These are phyloP conservation scores for Grus americana DNA, from an alignment of 2,113 vertebrate genomes.

Conservation along the genomic window DNA sequence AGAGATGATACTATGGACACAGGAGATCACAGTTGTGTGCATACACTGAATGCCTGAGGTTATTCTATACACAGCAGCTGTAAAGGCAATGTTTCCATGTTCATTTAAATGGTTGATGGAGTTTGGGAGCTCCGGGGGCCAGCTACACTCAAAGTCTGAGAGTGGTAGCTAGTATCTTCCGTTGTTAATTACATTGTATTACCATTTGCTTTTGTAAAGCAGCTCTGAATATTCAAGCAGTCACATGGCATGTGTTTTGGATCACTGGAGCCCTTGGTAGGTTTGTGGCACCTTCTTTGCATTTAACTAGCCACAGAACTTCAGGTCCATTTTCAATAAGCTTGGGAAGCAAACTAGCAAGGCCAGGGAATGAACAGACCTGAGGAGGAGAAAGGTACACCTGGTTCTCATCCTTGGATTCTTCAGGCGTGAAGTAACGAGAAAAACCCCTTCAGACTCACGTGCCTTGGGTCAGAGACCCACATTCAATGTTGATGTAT, in stretches of 20 bases:
- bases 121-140: not conserved
- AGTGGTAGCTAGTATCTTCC: not conserved
- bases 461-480: not conserved
- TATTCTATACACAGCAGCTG: not conserved
- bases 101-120: not conserved
- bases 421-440: not conserved
- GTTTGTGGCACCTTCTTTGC: not conserved
- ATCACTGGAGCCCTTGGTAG: not conserved
- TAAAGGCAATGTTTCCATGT: not conserved
- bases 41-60: not conserved
- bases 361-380: not conserved
- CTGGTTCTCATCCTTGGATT: not conserved
- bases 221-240: not conserved
- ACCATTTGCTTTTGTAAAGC: not conserved
- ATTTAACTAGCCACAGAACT: not conserved
- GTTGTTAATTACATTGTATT: not conserved
- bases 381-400: not conserved
- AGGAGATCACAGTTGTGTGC: not conserved
- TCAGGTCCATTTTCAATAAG: not conserved
- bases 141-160: not conserved
- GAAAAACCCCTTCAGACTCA: not conserved
- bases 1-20: not conserved
- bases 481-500: not conserved
- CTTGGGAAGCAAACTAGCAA: not conserved
- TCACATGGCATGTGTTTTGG: not conserved